These are phyloP conservation scores for Cirrhinus molitorella DNA, from an alignment of 2,797 vertebrate genomes.

Conservation along the genomic window DNA sequence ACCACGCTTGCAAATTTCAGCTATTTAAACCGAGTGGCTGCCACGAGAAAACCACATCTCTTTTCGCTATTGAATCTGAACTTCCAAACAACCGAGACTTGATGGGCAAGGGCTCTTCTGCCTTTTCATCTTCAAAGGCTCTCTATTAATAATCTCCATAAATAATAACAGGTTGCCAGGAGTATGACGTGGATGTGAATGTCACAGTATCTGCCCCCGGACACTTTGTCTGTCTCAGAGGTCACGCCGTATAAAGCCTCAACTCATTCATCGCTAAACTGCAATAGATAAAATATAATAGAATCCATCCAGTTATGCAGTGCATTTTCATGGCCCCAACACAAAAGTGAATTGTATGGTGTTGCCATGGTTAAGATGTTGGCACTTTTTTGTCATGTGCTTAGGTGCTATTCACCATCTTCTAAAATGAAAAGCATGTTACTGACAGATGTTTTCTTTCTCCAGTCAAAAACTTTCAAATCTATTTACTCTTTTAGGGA, in stretches of 20 bases:
- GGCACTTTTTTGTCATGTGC: background rate
- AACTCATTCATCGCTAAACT: constrained; percentile 8
- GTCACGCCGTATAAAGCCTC: constrained; percentile 15
- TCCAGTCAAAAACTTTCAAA: background rate
- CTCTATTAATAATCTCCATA: constrained; percentile 61
- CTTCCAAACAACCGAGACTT: constrained; percentile 40
- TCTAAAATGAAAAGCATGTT: background rate
- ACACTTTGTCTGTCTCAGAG: constrained; percentile 34
- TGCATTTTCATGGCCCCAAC: background rate
- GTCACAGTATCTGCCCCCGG: constrained; percentile 23
- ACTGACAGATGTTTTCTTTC: background rate
- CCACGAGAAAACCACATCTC: constrained; percentile 35
- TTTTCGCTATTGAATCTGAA: constrained; percentile 47
- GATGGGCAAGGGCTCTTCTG: constrained; percentile 42
- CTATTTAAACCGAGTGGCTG: constrained; percentile 36
- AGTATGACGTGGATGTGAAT: constrained; percentile 37
- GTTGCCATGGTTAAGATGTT: background rate
- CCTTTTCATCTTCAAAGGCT: constrained; percentile 57
- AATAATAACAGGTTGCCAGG: constrained; percentile 58
- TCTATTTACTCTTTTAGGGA: background rate
- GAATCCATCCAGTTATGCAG: background rate
- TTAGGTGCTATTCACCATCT: background rate
- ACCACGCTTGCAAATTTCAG: constrained; percentile 23
- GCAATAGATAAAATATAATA: background rate
- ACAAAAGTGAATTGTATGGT: background rate